Conservation (phyloP, 2,113 vertebrate genomes). For the Oryzias curvinotus region DNA sequence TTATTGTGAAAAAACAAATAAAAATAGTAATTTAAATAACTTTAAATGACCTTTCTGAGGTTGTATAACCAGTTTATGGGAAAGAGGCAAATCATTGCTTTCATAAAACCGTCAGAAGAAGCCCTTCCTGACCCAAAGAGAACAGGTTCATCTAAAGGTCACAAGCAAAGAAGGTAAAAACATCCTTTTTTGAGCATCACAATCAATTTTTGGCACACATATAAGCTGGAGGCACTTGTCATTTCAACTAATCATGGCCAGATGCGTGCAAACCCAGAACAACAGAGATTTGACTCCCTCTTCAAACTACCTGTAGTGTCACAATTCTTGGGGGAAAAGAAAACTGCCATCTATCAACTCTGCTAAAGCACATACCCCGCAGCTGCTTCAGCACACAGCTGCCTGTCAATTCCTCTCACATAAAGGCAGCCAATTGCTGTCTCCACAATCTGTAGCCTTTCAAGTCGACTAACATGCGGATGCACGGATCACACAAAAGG, state of each 20-base stretch:
- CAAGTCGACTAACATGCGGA: conserved; percentile 52
- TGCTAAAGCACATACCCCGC: conserved; percentile 46
- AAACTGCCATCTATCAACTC: conserved; percentile 38
- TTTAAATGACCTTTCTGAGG: no score
- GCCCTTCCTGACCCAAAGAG: not conserved
- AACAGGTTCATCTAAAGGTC: conserved; percentile 22
- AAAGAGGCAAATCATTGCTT: conserved; percentile 9
- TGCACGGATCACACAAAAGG: conserved; percentile 24
- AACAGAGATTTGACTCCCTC: conserved; percentile 48
- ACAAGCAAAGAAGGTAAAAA: not conserved
- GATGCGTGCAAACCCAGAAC: conserved; percentile 14
- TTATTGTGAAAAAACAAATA: no score
- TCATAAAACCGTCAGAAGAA: not conserved
- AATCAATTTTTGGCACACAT: conserved; percentile 30
- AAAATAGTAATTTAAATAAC: no score
- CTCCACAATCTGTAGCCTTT: conserved; percentile 59
- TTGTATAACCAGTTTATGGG: not conserved
- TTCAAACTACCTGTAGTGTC: conserved; percentile 38
- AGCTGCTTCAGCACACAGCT: conserved; percentile 52
- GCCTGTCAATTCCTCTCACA: conserved; percentile 64
- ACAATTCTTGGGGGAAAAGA: not conserved
- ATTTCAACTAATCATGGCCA: conserved; percentile 18
- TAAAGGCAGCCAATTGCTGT: conserved; percentile 52
- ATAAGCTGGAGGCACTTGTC: conserved; percentile 5
- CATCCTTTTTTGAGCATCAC: conserved; percentile 6